Base-by-base conservation (phyloP, 2,888 invertebrate species). In the Criorhina ranunculi region DNA sequence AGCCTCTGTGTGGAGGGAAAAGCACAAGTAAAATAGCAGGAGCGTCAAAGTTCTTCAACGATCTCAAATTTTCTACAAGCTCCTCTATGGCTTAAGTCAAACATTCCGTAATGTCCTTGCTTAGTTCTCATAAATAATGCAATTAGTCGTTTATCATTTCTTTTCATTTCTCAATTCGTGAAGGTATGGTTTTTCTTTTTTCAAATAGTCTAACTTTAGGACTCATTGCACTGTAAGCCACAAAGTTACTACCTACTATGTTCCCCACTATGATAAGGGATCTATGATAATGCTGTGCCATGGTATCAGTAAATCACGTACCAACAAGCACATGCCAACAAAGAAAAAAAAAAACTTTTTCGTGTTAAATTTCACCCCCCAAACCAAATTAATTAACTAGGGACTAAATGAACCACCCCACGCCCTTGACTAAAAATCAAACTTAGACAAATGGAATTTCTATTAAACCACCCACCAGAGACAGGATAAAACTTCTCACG, bases 401-500 rank as follows among this genome's bases (percentile, higher is more conserved):
- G 11, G 31, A n/a, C 17, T 42, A 66, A 78, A 64, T 75, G 57
- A 75, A 73, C 70, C 59, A 15, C 46, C 42, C 49, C 5, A 49
- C 29, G 17, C 24, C 42, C 49, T 5, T 7, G 35, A 19, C 57
- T 8, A 73, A 79, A 69, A 73, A 79, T 83, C 72, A 78, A 78
- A 83, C 82, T 73, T 66, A 72, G 78, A 57, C 62, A 75, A 79
- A 73, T 75, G 83, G 69, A 83, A 83, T 69, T 83, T 60, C 67
- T 60, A 73, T 78, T 78, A 73, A 82, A 67, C 62, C 62, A 55
- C 66, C 29, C 40, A 55, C 53, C 66, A 12, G 33, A 11, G 7
- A 33, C 15, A 19, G 17, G 42, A 53, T n/a, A 64, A 69, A 76
- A 64, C 69, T 72, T 77, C 59, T 37, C 37, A 55, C 44, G 49